These are phyloP conservation scores for Volucella bombylans DNA, from an alignment of 2,888 invertebrate genomes.

Conservation along the genomic window DNA sequence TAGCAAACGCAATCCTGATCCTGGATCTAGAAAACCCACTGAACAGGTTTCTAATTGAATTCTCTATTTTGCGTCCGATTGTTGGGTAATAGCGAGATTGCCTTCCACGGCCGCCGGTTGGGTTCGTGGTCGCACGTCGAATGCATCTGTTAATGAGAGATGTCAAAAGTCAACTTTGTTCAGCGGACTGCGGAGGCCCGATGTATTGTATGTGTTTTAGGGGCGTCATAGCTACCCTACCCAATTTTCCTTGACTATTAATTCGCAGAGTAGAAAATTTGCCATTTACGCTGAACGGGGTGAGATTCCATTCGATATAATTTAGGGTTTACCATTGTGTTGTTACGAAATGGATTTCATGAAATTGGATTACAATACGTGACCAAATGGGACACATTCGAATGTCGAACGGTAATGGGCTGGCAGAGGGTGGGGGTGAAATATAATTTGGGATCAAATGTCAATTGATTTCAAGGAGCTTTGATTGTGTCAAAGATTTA, in stretches of 20 bases:
- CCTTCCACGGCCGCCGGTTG: conserved; percentile 44
- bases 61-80: conserved; percentile 51
- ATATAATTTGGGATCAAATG: background rate
- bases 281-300: conserved; percentile 3
- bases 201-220: background rate
- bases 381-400: background rate
- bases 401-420: background rate
- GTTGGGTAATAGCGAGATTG: conserved; percentile 58
- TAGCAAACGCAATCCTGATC: background rate
- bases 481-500: no score
- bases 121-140: conserved; percentile 61
- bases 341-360: conserved; percentile 14
- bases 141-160: conserved; percentile 71
- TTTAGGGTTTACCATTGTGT: background rate
- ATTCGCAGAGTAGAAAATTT: conserved; percentile 37
- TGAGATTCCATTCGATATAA: background rate
- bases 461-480: background rate
- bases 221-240: background rate
- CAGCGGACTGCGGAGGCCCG: background rate
- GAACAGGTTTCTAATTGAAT: conserved; percentile 64
- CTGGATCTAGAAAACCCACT: background rate
- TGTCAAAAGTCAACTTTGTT: conserved; percentile 47
- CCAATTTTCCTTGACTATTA: conserved; percentile 45
- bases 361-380: conserved; percentile 15
- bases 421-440: background rate